phyloP scores from a whole-genome alignment of 2,797 vertebrate genomes.

The Periparus ater region DNA sequence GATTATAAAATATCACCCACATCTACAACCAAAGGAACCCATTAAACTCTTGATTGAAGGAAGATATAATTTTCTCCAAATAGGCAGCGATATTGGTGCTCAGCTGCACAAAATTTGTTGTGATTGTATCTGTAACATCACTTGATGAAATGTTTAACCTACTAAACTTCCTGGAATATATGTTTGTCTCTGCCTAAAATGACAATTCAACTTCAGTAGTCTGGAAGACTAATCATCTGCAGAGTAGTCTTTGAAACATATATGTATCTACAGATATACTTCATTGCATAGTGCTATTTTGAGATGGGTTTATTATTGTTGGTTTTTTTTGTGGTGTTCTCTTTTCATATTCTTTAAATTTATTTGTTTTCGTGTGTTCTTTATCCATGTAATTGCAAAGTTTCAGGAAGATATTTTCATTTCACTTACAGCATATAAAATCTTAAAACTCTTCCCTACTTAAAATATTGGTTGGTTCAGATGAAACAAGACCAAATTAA shows the following conservation, averaged over 20 bases:
- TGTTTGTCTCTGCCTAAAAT: background rate
- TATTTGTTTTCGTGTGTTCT: background rate
- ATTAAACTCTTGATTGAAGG: background rate
- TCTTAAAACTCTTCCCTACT: background rate
- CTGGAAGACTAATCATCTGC: background rate
- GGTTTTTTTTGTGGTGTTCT: rapidly evolving
- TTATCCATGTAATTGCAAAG: background rate
- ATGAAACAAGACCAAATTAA: background rate
- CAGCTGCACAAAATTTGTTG: background rate
- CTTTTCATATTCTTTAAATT: background rate
- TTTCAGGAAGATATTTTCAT: background rate
- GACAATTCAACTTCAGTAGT: background rate
- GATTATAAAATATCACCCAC: background rate
- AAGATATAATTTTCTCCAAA: background rate
- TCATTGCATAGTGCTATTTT: background rate
- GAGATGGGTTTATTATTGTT: rapidly evolving
- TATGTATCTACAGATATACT: background rate
- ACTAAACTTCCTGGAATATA: background rate
- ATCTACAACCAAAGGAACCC: background rate
- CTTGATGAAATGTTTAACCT: background rate
- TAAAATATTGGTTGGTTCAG: background rate
- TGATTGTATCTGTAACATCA: background rate
- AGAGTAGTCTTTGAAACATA: background rate
- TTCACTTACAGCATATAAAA: background rate
- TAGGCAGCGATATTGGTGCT: background rate